These are phyloP conservation scores for Craseonycteris thonglongyai DNA, from an alignment of 2,113 vertebrate genomes.

Conservation along the genomic window DNA sequence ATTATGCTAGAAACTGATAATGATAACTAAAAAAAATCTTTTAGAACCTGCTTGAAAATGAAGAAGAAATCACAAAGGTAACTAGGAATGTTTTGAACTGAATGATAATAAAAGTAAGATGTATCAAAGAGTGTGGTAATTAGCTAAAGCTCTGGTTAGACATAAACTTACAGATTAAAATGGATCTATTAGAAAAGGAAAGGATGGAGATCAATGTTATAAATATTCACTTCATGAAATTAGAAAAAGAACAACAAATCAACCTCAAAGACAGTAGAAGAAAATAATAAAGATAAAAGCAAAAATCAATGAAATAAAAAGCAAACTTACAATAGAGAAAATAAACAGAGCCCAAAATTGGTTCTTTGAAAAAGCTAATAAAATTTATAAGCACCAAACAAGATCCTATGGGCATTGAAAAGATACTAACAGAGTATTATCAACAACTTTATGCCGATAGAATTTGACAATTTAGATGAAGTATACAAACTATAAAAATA, in stretches of 20 bases:
- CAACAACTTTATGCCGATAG: neutral
- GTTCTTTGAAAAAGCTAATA: slow-evolving; percentile 23
- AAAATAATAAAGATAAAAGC: slow-evolving; percentile 25
- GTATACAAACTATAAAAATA: neutral
- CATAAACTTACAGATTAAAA: no score
- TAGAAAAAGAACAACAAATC: slow-evolving; percentile 1
- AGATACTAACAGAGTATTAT: slow-evolving; percentile 13
- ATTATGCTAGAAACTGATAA: no score
- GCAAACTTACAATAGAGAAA: slow-evolving; percentile 41
- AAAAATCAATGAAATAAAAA: slow-evolving; percentile 50
- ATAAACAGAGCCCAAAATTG: slow-evolving; percentile 22
- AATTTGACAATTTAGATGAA: neutral
- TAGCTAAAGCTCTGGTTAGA: no score
- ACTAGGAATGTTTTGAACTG: no score
- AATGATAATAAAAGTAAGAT: no score
- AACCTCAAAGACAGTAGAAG: slow-evolving; percentile 36
- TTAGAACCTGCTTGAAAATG: no score
- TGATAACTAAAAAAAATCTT: no score
- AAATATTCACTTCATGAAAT: neutral
- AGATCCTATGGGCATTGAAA: neutral
- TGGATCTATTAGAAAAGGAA: no score
- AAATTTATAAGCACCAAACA: slow-evolving; percentile 25
- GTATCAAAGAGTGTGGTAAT: no score
- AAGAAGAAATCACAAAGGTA: no score
- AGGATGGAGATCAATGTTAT: neutral